phyloP scores from a whole-genome alignment of 2,113 vertebrate species.

The Shinisaurus crocodilurus region DNA sequence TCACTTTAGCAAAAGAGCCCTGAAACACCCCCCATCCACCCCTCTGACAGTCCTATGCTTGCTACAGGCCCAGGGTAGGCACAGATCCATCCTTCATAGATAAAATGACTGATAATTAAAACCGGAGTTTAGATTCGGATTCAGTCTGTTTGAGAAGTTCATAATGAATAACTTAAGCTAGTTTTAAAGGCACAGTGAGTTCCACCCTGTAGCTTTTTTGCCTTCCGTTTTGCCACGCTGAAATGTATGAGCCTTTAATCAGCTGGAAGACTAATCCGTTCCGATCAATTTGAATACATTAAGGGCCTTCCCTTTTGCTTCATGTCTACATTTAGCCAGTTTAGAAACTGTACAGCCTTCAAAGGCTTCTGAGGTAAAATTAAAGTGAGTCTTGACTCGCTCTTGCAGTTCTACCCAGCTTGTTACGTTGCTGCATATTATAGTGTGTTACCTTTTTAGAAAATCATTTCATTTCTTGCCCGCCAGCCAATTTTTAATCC shows the following conservation, averaged over 20 bases:
- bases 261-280: conserved; percentile 23
- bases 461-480: conserved; percentile 14
- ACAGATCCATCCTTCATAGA: neutral
- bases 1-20: neutral
- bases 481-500: conserved; percentile 24
- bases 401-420: neutral
- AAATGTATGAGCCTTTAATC: conserved; percentile 14
- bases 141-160: neutral
- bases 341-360: conserved; percentile 14
- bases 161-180: conserved; percentile 18
- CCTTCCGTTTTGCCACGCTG: neutral
- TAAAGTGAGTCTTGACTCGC: conserved; percentile 1
- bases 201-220: conserved; percentile 1
- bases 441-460: conserved; percentile 1
- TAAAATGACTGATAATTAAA: conserved; percentile 3
- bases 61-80: fast-evolving
- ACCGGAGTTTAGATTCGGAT: fast-evolving
- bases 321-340: conserved; percentile 1
- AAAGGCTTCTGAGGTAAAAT: conserved; percentile 2
- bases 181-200: neutral
- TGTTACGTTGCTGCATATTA: conserved; percentile 17
- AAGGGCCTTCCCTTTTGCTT: conserved; percentile 18
- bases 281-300: conserved; percentile 33
- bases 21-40: neutral
- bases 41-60: neutral